A percentile compares a stretch with the other conserved stretches of the same genome.
Conservation (phyloP, 2,797 vertebrate genomes). For the Cyprinodon diabolis region DNA sequence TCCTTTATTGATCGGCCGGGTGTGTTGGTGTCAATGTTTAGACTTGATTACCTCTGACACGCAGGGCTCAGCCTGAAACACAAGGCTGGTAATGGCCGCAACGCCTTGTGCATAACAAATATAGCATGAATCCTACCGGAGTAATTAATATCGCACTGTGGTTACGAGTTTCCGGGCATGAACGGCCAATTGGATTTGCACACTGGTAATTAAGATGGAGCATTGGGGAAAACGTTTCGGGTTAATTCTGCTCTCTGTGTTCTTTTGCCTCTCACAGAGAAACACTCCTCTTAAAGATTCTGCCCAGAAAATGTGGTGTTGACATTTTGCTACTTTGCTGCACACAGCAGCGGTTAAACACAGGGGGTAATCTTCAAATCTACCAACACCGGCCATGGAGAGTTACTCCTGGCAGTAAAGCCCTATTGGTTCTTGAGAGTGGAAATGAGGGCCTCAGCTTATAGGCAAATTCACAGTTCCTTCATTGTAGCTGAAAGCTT, state of each 20-base stretch:
- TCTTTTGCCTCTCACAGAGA: constrained; percentile 27
- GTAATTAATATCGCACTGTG: constrained; percentile 81
- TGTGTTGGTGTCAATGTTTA: constrained; percentile 84
- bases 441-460: constrained; percentile 14
- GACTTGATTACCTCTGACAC: constrained; percentile 85
- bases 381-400: constrained; percentile 15
- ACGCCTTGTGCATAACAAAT: constrained; percentile 80
- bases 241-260: constrained; percentile 48
- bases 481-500: constrained; percentile 46
- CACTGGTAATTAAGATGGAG: constrained; percentile 74
- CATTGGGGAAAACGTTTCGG: constrained; percentile 58
- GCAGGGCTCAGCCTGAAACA: constrained; percentile 76
- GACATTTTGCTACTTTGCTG: constrained; percentile 54
- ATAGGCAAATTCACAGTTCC: constrained; percentile 43
- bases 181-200: constrained; percentile 77
- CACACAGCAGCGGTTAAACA: constrained; percentile 33
- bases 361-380: constrained; percentile 51
- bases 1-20: constrained; percentile 77
- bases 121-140: constrained; percentile 70
- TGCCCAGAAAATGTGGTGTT: constrained; percentile 44
- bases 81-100: constrained; percentile 74
- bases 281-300: constrained; percentile 57
- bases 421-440: constrained; percentile 15
- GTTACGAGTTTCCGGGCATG: constrained; percentile 83
- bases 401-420: constrained; percentile 35